phyloP scores from a whole-genome alignment of 1,140 invertebrate species.

The Drosophila mauritiana region DNA sequence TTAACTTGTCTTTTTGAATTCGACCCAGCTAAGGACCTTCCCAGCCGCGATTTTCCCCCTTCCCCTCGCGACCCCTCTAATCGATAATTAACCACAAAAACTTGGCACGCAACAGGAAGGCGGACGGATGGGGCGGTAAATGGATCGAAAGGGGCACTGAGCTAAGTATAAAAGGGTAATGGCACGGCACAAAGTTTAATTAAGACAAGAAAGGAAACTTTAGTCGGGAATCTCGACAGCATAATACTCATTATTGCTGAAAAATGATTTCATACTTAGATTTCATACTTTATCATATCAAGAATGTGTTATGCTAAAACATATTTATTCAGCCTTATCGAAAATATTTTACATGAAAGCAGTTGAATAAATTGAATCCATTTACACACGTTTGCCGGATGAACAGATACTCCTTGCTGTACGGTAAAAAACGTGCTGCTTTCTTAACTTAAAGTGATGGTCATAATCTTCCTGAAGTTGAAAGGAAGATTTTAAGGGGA shows the following conservation, averaged over 20 bases:
- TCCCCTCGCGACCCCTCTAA: conserved; percentile 39
- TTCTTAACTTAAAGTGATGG: conserved; percentile 53
- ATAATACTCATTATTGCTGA: not conserved
- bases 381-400: not conserved
- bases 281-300: no score
- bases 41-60: conserved; percentile 26
- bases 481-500: conserved; percentile 38
- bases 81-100: conserved; percentile 80
- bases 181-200: conserved; percentile 73
- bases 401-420: not conserved
- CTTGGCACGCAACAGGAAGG: conserved; percentile 60
- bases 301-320: not conserved
- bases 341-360: not conserved
- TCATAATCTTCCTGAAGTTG: conserved; percentile 42
- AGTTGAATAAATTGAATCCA: no score
- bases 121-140: not conserved
- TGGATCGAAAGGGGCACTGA: conserved; percentile 10
- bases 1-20: conserved; percentile 64
- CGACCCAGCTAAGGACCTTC: conserved; percentile 10
- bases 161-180: conserved; percentile 51
- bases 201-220: conserved; percentile 32
- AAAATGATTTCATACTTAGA: no score
- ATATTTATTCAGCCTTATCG: not conserved
- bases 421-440: conserved; percentile 37
- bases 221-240: not conserved